Base-by-base conservation (phyloP, 2,888 invertebrate genomes). In the Cheilosia vulpina region DNA sequence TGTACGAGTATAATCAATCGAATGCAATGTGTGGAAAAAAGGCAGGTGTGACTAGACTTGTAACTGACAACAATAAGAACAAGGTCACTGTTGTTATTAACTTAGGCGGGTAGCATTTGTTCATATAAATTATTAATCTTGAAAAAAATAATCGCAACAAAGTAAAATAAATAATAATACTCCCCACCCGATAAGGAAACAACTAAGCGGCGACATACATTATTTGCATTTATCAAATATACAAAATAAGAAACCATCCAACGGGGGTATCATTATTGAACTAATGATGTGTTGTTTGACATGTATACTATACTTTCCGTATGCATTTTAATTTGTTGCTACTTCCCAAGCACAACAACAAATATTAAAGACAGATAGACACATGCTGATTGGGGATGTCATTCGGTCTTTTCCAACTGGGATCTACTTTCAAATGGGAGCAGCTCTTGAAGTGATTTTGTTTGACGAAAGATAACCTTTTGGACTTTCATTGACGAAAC, bases 11-110 rank as follows among this genome's bases (percentile, higher is more conserved):
- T 13, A 38, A 13, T 38, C 11, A 38, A 38, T 38, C 13, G 0
- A 38, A 38, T 38, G 2, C 13, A 38, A 38, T 47, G 11, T 11
- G 17, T 6, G 3, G 17, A 17, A 47, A 47, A 47, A 43, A 63
- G 57, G 63, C 78, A 71, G 78, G 78, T 78, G 78, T 71, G 78
- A 71, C 63, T 63, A 71, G 63, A 24, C 63, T 55, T 69, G 38
- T 34, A 62, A 50, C 43, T 31, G 68, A 69, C 68, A 77, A 78
- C 77, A 69, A 69, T 63, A 62, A 71, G 21, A 73, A 55, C 78
- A 78, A 78, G 78, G 69, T 50, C 78, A 58, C 31, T 65, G 24
- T 3, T n/a, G 2, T n/a, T 45, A 45, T 7, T 45, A 2, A n/a
- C 5, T 17, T n/a, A 15, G 41, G 38, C 31, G 34, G 1, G 19